A percentile compares a stretch with the other conserved stretches of the same genome.
These are phyloP conservation scores for Muscidifurax raptorellus DNA, from an alignment of 1,140 invertebrate genomes.

Conservation along the genomic window DNA sequence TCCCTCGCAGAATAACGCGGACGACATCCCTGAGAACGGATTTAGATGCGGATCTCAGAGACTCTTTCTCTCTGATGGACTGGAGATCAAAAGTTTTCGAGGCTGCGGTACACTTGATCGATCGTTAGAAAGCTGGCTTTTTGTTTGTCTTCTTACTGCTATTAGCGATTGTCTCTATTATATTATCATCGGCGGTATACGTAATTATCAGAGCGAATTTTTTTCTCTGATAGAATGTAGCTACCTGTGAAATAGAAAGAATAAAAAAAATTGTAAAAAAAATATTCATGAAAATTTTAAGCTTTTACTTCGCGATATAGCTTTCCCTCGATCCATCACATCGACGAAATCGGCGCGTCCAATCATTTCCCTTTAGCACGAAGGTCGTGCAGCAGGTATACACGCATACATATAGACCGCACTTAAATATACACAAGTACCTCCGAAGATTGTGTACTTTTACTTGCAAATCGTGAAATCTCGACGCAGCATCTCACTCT, in stretches of 20 bases:
- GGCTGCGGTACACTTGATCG: not conserved
- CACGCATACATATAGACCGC: not conserved
- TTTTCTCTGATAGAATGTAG: no score
- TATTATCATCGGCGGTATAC: no score
- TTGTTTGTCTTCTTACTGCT: no score
- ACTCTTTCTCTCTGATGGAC: not conserved
- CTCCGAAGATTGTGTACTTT: slow-evolving; percentile 4
- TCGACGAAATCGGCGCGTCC: not conserved
- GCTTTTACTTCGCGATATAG: not conserved
- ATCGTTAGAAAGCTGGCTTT: not conserved
- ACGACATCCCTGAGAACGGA: slow-evolving; percentile 4
- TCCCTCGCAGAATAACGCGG: not conserved
- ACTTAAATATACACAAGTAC: no score
- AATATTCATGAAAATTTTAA: not conserved
- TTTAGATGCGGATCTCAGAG: not conserved
- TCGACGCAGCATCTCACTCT: not conserved
- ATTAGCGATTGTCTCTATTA: no score
- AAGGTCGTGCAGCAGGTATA: not conserved
- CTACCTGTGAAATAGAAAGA: not conserved
- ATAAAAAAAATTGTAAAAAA: no score
- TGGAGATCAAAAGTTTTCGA: not conserved
- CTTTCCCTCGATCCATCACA: not conserved
- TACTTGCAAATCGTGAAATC: slow-evolving; percentile 53
- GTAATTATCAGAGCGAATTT: no score
- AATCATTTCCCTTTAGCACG: not conserved